Evolutionary conservation across 2,888 invertebrate genomes (phyloP).

Genomic region (Leuctra nigra): DNA sequence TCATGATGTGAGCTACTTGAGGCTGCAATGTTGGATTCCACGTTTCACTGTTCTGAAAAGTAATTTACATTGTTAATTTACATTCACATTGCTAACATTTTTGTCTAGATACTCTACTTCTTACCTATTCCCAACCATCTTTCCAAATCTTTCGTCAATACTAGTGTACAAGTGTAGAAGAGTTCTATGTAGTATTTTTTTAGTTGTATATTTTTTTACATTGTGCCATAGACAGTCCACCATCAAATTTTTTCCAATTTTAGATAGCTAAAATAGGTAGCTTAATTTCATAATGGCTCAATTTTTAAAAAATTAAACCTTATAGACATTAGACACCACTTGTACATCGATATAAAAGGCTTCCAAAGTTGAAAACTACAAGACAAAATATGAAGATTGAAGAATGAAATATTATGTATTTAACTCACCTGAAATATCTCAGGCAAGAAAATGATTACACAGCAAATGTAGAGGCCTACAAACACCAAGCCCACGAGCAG

Average conservation of each 20-base stretch:
- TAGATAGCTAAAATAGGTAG: too few relatives aligned
- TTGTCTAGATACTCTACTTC: too few relatives aligned
- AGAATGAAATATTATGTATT: not conserved
- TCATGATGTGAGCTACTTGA: conserved; percentile 64
- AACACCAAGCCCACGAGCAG: conserved; percentile 60
- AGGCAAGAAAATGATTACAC: conserved; percentile 57
- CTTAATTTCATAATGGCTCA: not conserved
- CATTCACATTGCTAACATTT: too few relatives aligned
- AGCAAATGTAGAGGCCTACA: conserved; percentile 57
- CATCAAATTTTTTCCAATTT: too few relatives aligned
- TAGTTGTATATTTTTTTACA: too few relatives aligned
- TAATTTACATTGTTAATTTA: too few relatives aligned
- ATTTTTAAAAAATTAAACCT: not conserved
- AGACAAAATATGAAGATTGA: not conserved
- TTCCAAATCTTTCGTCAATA: too few relatives aligned
- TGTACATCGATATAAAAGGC: not conserved
- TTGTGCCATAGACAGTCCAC: too few relatives aligned
- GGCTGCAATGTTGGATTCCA: conserved; percentile 65
- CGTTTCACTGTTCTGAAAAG: conserved; percentile 53
- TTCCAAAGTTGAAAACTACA: not conserved
- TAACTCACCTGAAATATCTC: conserved; percentile 45
- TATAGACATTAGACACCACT: not conserved
- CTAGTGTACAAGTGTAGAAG: too few relatives aligned
- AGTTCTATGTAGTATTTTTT: too few relatives aligned
- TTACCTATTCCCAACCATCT: too few relatives aligned